These are phyloP conservation scores for Homarus gammarus DNA, from an alignment of 2,888 invertebrate species.

Conservation along the genomic window DNA sequence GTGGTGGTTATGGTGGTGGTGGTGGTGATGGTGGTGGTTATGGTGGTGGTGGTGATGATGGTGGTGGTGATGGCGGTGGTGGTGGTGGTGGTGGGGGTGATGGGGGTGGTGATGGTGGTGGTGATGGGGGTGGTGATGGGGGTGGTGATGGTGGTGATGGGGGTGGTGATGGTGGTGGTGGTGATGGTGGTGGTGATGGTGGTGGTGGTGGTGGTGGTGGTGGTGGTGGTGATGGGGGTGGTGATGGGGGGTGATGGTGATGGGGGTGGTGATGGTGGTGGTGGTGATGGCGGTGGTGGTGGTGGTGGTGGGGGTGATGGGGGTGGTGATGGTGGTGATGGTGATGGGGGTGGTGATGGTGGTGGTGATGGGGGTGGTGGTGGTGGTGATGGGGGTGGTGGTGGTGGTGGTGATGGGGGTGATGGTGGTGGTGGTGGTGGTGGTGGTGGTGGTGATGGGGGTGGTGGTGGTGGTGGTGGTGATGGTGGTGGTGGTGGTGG, in stretches of 20 bases:
- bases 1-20: neutral
- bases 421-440: neutral
- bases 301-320: too few species aligned
- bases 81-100: neutral
- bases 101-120: neutral
- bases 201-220: neutral
- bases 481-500: neutral
- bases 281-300: neutral
- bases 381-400: too few species aligned
- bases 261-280: neutral
- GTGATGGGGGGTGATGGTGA: neutral
- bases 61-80: neutral
- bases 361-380: too few species aligned
- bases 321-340: too few species aligned
- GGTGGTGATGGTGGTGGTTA: neutral
- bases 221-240: neutral
- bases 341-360: too few species aligned
- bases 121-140: neutral
- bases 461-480: neutral
- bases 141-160: neutral
- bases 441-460: neutral
- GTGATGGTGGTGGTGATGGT: too few species aligned
- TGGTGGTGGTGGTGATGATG: neutral
- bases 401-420: too few species aligned
- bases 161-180: too few species aligned